Base-by-base conservation (phyloP, 2,888 invertebrate species). In the Ormyrus rosae region DNA sequence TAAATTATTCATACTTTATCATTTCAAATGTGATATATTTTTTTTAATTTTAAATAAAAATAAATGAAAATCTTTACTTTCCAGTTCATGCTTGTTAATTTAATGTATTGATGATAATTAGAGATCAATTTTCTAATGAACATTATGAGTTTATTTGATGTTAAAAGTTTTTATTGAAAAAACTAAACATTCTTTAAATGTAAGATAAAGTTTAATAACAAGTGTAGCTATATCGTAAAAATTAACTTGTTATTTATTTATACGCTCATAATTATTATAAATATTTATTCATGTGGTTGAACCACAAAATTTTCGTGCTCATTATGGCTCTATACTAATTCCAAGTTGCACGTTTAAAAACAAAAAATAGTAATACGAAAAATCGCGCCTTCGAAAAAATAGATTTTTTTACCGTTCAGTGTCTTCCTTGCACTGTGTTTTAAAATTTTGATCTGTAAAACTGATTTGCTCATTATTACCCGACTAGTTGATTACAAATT, bases 1-100 rank as follows among this genome's bases (percentile, higher is more conserved):
- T 64, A 65, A 51, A 71, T 61, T 53, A 60, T 74, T 51, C 70
- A 69, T 55, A 50, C 64, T 69, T 58, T 77, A 51, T 80, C 60
- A 19, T 48, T 58, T 53, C 72, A 78, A 51, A 58, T 71, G 65
- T 78, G 63, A 69, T 69, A 58, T 56, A 19, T 48, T 19, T 13
- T 61, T 75, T 68, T 68, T 11, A 69, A 69, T 48, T 6, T 55
- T 63, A 45, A 60, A 51, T 51, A 58, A 19, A 10, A 53, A 13
- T 50, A 56, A 19, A 46, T 73, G 64, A 73, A 48, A 9, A 46
- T 10, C 19, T 7, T 46, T 64, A 10, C 50, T 60, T 70, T 60
- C 13, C 46, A 55, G 53, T 69, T 46, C 46, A 58, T n/a, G 48
- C 48, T 50, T 51, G 71, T 71, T 71, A 61, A 71, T 34, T 34